Evolutionary conservation across 1,140 invertebrate genomes (phyloP).

Genomic region (Oncopodura yosiiana): DNA sequence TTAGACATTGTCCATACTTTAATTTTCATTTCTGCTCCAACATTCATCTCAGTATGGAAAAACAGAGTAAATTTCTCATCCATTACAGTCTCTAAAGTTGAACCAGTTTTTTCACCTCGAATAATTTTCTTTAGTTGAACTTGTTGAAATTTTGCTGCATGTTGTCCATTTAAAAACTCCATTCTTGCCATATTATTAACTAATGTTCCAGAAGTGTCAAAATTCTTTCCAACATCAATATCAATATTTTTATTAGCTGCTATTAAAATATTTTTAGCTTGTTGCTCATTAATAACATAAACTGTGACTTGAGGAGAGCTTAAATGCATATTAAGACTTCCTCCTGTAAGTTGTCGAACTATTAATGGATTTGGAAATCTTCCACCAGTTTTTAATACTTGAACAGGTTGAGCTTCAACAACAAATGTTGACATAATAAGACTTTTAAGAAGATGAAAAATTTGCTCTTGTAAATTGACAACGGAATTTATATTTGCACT

Average conservation of each 20-base stretch:
- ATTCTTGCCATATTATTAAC: background rate
- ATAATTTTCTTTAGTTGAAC: background rate
- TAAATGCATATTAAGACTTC: background rate
- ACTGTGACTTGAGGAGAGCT: background rate
- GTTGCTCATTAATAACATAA: background rate
- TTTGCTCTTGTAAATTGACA: background rate
- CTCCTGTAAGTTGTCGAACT: background rate
- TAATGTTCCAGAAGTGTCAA: background rate
- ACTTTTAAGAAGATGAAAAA: background rate
- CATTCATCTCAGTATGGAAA: background rate
- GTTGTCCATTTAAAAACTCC: background rate
- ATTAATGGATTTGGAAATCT: background rate
- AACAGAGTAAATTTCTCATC: conserved; percentile 1
- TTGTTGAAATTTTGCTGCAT: background rate
- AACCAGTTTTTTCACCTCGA: background rate
- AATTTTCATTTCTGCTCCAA: conserved; percentile 5
- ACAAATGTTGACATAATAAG: background rate
- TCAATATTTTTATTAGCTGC: no score
- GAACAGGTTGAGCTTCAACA: conserved; percentile 1
- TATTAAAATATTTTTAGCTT: background rate
- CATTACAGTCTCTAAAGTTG: background rate
- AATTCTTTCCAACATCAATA: background rate
- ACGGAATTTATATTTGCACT: background rate
- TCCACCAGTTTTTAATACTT: background rate
- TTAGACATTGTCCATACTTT: background rate